A percentile compares a stretch with the other conserved stretches of the same genome.
These are phyloP conservation scores for Labeo catla DNA, from an alignment of 2,113 vertebrate species.

Conservation along the genomic window DNA sequence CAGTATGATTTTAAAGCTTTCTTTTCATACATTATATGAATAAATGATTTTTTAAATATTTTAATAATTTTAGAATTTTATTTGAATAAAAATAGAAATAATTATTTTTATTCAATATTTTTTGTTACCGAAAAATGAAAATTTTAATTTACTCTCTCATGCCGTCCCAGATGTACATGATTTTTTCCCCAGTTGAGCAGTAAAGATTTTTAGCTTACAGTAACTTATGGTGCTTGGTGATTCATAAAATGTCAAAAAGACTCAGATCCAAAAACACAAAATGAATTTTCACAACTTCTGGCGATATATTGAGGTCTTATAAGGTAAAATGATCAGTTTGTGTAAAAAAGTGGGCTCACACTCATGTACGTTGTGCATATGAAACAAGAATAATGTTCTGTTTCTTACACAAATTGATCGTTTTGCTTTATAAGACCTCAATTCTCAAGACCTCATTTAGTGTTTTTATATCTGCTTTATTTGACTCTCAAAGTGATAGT, in stretches of 20 bases:
- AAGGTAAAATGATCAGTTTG: background rate
- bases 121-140: background rate
- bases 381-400: too few relatives aligned
- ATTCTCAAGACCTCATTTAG: too few relatives aligned
- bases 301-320: background rate
- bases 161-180: background rate
- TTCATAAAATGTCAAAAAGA: background rate
- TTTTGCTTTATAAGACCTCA: background rate
- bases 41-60: background rate
- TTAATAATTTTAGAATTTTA: background rate
- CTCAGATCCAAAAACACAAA: background rate
- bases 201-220: background rate
- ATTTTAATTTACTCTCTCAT: background rate
- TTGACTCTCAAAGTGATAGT: too few relatives aligned
- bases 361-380: too few relatives aligned
- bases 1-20: slow-evolving; percentile 5
- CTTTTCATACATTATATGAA: background rate
- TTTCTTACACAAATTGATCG: background rate
- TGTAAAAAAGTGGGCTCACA: too few relatives aligned
- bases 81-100: background rate
- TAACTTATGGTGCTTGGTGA: background rate
- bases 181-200: background rate
- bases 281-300: background rate
- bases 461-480: too few relatives aligned
- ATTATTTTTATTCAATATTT: background rate